These are phyloP conservation scores for Choreutis nemorana DNA, from an alignment of 2,888 invertebrate genomes.

Conservation along the genomic window DNA sequence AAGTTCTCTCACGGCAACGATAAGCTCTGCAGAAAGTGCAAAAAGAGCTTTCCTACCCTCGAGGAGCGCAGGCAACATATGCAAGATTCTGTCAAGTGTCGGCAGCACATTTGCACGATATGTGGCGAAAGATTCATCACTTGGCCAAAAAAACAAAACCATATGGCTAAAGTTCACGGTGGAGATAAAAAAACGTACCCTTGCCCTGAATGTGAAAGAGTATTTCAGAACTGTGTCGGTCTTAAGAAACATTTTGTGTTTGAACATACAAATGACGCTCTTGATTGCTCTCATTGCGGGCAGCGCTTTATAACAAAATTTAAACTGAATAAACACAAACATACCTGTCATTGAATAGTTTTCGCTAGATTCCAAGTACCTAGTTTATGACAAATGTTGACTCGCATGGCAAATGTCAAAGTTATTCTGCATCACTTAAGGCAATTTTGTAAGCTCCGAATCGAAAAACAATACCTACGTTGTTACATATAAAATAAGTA, in stretches of 20 bases:
- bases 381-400: too few relatives aligned
- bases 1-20: constrained; percentile 1
- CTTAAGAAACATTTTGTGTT: constrained; percentile 23
- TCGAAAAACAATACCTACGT: too few relatives aligned
- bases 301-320: too few relatives aligned
- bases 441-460: too few relatives aligned
- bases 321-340: too few relatives aligned
- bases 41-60: constrained; percentile 12
- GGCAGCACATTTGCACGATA: constrained; percentile 20
- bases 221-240: constrained; percentile 16
- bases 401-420: too few relatives aligned
- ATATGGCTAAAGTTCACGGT: constrained; percentile 21
- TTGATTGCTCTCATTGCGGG: constrained; percentile 18
- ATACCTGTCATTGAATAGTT: too few relatives aligned
- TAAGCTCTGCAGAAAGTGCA: constrained; percentile 8
- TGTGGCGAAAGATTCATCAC: constrained; percentile 24
- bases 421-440: too few relatives aligned
- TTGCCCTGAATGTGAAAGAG: constrained; percentile 25
- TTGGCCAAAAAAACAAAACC: constrained; percentile 20
- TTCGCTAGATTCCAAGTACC: too few relatives aligned
- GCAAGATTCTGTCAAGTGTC: constrained; percentile 18
- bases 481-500: too few relatives aligned
- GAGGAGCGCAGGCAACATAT: constrained; percentile 17
- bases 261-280: constrained; percentile 19
- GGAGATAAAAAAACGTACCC: constrained; percentile 15